Base-by-base conservation (phyloP, 2,888 invertebrate species). In the Orchestes rusci region DNA sequence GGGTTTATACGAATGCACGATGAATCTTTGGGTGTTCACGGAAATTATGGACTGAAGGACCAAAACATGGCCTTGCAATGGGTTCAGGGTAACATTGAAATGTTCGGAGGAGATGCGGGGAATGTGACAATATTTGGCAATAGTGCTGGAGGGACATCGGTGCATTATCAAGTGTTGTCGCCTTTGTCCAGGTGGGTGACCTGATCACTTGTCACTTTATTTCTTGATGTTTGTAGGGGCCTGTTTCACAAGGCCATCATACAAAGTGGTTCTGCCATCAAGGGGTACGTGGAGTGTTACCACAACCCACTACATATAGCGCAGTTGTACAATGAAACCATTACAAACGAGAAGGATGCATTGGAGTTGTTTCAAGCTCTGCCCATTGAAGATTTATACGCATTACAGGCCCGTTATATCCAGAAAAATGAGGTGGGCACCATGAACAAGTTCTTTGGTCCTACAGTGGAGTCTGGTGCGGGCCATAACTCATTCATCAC, bases 111-210 rank as follows among this genome's bases (percentile, higher is more conserved):
- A 2, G 70, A 75, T 60, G 64, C 71, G 0, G 59, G 69, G 4
- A 74, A 75, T 48, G 72, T 75, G 2, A 74, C 74, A 0, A 62
- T 75, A 10, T 72, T 73, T 55, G 75, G 75, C 1, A 72, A 74
- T 56, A 74, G 75, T 51, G 74, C 74, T 2, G 75, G 75, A 0
- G 69, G 64, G 8, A 70, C 69, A 16, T 69, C 72, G 1, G 66
- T 70, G 0, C 73, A 75, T 51, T 73, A 68, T 51, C 63, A 73
- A 54, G 65, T 70, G 51, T 52, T 74, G 3, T 73, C 73, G 0
- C 70, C 73, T 13, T 62, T 70, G 49, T 62, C 73, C 1, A 70
- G 43, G 51, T 51, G 41, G 41, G 13, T 30, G 7, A 12, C 13
- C 13, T 5, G 8, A n/a, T 30, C 10, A 5, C 33, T 16, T n/a